These are phyloP conservation scores for Chrysaora quinquecirrha DNA, from an alignment of 30 jellyfish, hydroid and myxozoan species.

Conservation along the genomic window DNA sequence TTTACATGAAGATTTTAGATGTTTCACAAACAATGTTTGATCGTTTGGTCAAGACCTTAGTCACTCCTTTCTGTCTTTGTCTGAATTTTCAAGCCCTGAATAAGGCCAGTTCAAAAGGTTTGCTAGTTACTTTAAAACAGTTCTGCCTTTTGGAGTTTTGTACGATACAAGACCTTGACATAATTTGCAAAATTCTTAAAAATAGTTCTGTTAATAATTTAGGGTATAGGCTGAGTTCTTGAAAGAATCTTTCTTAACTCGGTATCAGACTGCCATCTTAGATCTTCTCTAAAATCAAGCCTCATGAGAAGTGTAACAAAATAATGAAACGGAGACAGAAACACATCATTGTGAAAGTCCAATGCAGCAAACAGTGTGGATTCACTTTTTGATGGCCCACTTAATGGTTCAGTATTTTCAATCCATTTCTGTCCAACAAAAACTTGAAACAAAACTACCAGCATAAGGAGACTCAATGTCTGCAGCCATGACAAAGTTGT, in stretches of 20 bases:
- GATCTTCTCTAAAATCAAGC: slow-evolving; percentile 62
- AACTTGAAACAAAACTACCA: slow-evolving; percentile 43
- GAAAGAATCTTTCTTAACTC: slow-evolving; percentile 73
- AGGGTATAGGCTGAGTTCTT: slow-evolving; percentile 69
- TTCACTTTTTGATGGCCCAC: slow-evolving; percentile 68
- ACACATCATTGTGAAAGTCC: slow-evolving; percentile 64
- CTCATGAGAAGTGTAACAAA: slow-evolving; percentile 62
- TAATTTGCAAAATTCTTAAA: no score
- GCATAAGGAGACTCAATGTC: slow-evolving; percentile 59
- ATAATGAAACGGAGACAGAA: slow-evolving; percentile 71
- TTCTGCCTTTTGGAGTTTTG: no score
- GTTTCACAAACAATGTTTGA: no score
- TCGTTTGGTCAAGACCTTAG: no score
- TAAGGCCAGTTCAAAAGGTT: no score
- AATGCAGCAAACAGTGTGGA: slow-evolving; percentile 51
- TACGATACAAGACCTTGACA: no score
- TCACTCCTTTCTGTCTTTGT: no score
- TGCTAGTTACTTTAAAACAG: no score
- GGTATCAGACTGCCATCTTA: slow-evolving; percentile 74
- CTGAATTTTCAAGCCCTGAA: no score
- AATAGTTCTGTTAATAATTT: no score
- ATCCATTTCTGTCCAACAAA: slow-evolving; percentile 88
- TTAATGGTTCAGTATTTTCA: slow-evolving; percentile 68
- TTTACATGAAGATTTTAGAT: no score
- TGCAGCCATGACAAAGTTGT: slow-evolving; percentile 63